A percentile compares a stretch with the other conserved stretches of the same genome.
phyloP scores from a whole-genome alignment of 2,113 vertebrate species.

The Paramisgurnus dabryanus region DNA sequence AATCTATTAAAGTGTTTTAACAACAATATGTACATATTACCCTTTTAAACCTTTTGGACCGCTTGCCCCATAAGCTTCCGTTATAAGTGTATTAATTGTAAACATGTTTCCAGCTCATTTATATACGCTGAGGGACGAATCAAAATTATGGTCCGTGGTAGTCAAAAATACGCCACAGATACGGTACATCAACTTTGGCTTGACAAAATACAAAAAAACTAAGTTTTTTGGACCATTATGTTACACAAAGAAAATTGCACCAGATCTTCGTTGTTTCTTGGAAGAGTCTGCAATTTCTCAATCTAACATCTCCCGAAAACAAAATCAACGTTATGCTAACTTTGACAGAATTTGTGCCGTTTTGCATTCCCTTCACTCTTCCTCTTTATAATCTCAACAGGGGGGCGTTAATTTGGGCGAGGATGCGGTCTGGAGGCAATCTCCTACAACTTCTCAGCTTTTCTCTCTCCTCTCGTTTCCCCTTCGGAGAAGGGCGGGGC shows the following conservation, averaged over 20 bases:
- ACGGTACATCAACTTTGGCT: background rate
- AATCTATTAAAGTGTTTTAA: no score
- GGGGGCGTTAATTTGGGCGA: constrained; percentile 48
- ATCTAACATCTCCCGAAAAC: background rate
- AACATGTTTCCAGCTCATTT: background rate
- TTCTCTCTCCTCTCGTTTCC: background rate
- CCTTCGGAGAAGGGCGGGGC: constrained; percentile 33
- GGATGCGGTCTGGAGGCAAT: constrained; percentile 50
- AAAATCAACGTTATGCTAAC: constrained; percentile 25
- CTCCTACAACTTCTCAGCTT: constrained; percentile 1
- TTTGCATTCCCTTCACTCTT: constrained; percentile 43
- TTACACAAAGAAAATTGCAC: constrained; percentile 17
- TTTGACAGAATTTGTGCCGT: background rate
- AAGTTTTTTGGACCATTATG: background rate
- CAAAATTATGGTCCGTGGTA: background rate
- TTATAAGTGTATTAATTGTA: constrained; percentile 13
- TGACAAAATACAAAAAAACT: background rate
- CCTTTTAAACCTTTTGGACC: background rate
- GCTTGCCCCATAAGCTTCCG: constrained; percentile 11
- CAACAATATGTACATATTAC: background rate
- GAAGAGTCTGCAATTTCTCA: constrained; percentile 18
- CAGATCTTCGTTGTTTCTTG: constrained; percentile 1
- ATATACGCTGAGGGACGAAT: background rate
- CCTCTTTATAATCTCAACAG: constrained; percentile 46
- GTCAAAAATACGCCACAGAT: background rate